Conservation (phyloP, 2,113 vertebrate genomes). For the Conger conger region DNA sequence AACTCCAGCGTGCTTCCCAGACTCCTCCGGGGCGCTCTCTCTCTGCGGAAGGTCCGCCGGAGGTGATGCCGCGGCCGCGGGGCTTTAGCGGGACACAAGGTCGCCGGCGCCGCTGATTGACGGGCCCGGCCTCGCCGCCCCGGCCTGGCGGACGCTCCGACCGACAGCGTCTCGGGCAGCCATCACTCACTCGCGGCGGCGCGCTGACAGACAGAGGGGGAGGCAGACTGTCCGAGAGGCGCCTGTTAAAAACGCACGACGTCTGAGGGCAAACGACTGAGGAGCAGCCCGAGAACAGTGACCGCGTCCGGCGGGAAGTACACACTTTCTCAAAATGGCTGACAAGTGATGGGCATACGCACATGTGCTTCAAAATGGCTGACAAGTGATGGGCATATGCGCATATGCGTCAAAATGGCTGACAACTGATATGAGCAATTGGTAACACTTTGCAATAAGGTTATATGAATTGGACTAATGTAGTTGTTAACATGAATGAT, state of each 20-base stretch:
- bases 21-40: too few species aligned
- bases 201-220: slow-evolving; percentile 44
- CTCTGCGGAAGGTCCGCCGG: background rate
- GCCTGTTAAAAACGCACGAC: slow-evolving; percentile 3
- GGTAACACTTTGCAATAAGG: too few species aligned
- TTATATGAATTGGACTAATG: too few species aligned
- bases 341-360: background rate
- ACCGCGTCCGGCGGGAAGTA: background rate
- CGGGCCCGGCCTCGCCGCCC: slow-evolving; percentile 40
- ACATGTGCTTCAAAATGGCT: background rate
- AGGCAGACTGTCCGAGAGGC: background rate
- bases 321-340: background rate
- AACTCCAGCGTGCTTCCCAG: too few species aligned
- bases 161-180: slow-evolving; percentile 41
- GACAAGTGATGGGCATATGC: background rate
- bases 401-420: too few species aligned
- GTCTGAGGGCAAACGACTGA: slow-evolving; percentile 39
- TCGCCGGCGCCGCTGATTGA: slow-evolving; percentile 51
- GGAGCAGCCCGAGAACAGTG: slow-evolving; percentile 46
- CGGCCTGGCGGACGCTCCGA: slow-evolving; percentile 48
- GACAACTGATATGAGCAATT: too few species aligned
- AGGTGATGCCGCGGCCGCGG: slow-evolving; percentile 15
- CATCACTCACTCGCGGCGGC: slow-evolving; percentile 58
- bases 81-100: slow-evolving; percentile 58
- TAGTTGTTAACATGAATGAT: too few species aligned